Evolutionary conservation across 2,888 invertebrate genomes (phyloP).

Genomic region (Steinernema scapterisci): DNA sequence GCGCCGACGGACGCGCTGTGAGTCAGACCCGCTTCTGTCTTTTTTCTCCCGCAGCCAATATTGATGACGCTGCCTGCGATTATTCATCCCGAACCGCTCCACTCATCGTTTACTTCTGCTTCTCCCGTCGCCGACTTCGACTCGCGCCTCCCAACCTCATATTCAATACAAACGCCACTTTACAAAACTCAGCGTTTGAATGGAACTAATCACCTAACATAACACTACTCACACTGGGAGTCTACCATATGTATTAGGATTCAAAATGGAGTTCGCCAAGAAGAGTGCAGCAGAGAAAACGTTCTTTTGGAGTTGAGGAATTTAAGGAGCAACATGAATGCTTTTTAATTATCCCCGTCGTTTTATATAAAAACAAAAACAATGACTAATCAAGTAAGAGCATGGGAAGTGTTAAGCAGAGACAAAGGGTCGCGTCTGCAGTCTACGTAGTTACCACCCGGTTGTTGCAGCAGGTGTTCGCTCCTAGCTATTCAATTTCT

Average conservation of each 20-base stretch:
- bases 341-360: background rate
- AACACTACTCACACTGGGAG: slow-evolving; percentile 4
- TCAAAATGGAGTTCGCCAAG: too few relatives aligned
- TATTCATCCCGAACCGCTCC: slow-evolving; percentile 31
- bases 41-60: slow-evolving; percentile 21
- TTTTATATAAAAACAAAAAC: slow-evolving; percentile 10
- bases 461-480: slow-evolving; percentile 16
- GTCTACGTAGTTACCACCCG: background rate
- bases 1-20: slow-evolving; percentile 25
- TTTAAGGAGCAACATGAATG: background rate
- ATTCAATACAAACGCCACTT: background rate
- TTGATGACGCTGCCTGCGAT: slow-evolving; percentile 24
- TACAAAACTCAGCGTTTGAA: background rate
- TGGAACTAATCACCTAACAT: slow-evolving; percentile 13
- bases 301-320: background rate
- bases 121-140: slow-evolving; percentile 11
- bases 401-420: too few relatives aligned
- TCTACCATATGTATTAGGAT: background rate
- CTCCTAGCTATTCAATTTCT: background rate
- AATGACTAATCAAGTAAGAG: slow-evolving; percentile 11
- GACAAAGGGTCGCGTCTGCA: too few relatives aligned
- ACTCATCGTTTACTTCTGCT: slow-evolving; percentile 32
- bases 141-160: background rate
- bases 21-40: slow-evolving; percentile 28
- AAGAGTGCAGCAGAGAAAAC: background rate